Percentiles rank a stretch among this genome's conserved stretches.
Conservation (phyloP, 92 coral and sea anemone species). For the Desmophyllum pertusum region DNA sequence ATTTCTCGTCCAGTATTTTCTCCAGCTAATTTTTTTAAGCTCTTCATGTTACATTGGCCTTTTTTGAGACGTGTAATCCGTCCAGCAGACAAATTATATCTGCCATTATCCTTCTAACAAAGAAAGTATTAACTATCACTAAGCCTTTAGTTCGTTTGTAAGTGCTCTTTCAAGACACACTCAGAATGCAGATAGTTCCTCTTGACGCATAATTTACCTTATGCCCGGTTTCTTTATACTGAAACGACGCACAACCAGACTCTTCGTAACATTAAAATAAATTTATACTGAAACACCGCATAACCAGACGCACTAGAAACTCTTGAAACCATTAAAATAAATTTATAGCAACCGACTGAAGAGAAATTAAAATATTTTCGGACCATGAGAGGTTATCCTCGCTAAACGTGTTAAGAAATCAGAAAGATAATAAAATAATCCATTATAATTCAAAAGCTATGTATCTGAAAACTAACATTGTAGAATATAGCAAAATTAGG, state of each 20-base stretch:
- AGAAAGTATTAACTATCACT: no score
- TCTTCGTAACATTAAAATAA: no score
- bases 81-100: background rate
- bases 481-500: background rate
- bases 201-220: no score
- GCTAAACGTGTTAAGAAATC: background rate
- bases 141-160: no score
- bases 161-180: no score
- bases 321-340: background rate
- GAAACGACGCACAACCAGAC: no score
- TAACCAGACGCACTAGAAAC: background rate
- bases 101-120: no score
- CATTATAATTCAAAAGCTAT: background rate
- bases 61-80: background rate
- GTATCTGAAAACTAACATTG: background rate
- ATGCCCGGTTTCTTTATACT: no score
- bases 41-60: background rate
- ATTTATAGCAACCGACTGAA: background rate
- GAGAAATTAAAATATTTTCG: background rate
- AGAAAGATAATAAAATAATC: background rate
- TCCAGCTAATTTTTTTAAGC: background rate
- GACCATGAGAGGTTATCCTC: background rate
- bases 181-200: no score
- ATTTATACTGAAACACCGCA: no score
- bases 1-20: background rate